phyloP scores from a whole-genome alignment of 2,888 invertebrate species.

The Sclerodermus sp. region DNA sequence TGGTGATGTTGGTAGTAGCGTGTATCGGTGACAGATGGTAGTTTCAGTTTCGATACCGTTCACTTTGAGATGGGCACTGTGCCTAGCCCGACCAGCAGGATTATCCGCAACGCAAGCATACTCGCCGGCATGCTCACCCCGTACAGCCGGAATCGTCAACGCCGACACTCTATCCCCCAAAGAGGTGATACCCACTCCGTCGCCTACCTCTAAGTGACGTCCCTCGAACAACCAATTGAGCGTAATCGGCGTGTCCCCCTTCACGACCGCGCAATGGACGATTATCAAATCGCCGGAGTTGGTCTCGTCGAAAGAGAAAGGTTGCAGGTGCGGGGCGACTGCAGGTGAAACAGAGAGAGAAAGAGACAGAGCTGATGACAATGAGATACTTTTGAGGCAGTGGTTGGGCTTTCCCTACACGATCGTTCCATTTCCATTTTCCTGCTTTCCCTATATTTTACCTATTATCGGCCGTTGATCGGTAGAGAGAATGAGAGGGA shows the following conservation, averaged over 20 bases:
- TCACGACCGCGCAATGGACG: conserved; percentile 64
- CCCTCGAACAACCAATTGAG: conserved; percentile 53
- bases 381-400: not conserved
- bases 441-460: too few species aligned
- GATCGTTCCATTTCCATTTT: too few species aligned
- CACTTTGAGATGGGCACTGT: conserved; percentile 72
- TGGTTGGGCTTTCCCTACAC: too few species aligned
- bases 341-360: conserved; percentile 31
- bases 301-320: conserved; percentile 58
- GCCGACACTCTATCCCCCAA: conserved; percentile 61
- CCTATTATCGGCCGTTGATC: too few species aligned
- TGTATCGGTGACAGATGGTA: too few species aligned
- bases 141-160: conserved; percentile 70
- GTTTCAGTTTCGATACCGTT: conserved; percentile 73
- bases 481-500: too few species aligned
- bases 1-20: too few species aligned
- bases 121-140: conserved; percentile 72
- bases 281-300: conserved; percentile 63
- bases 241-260: conserved; percentile 61
- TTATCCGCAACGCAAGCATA: conserved; percentile 78
- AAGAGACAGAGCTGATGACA: conserved; percentile 6
- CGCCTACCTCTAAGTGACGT: conserved; percentile 53
- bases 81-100: conserved; percentile 70
- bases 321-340: conserved; percentile 59
- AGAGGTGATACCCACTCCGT: conserved; percentile 50